Base-by-base conservation (phyloP, 92 coral and sea anemone species). In the Porites lobata region DNA sequence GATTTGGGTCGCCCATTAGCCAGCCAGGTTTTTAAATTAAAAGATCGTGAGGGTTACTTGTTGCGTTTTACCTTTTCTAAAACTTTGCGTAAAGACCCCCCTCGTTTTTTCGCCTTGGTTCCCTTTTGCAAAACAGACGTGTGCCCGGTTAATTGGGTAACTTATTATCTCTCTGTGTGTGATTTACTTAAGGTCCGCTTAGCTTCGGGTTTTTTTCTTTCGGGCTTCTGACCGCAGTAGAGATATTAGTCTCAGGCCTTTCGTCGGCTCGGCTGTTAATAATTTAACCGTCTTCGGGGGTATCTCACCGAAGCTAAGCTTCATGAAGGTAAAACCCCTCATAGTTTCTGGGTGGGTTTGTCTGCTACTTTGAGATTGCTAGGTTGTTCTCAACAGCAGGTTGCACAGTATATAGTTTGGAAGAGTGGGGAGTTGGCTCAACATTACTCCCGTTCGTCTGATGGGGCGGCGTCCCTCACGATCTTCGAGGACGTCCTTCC, bases 321-420 rank as follows among this genome's bases (percentile, higher is more conserved):
- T 9, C 15, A 58, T 50, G 68, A 58, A 1, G 85, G 87, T 8
- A 76, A 86, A 67, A 90, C 93, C 64, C 93, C 90, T 7, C 93
- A 90, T 58, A 85, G 90, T 58, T 84, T 85, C 65, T 66, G 87
- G 38, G 93, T 90, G 68, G 93, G 90, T 68, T 84, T 90, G 50
- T 90, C 87, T 18, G 80, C 56, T 66, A 90, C 93, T n/a, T 56
- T 85, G 26, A 24, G 64, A 11, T 65, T 85, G 57, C 12, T 90
- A 10, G 89, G 84, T 63, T 90, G 93, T 73, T 85, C 77, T 1
- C 77, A 18, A 59, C 59, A 76, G 8, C 90, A 80, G 4, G 76
- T 81, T 8, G 56, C 86, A n/a, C 80, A 52, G 18, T 81, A 88
- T 57, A 32, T 87, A n/a, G 91, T 77, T 1, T 87, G 91, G 91